Percentiles rank a stretch among this genome's conserved stretches.
Conservation (phyloP, 2,888 invertebrate genomes). For the Mylabris sibirica region DNA sequence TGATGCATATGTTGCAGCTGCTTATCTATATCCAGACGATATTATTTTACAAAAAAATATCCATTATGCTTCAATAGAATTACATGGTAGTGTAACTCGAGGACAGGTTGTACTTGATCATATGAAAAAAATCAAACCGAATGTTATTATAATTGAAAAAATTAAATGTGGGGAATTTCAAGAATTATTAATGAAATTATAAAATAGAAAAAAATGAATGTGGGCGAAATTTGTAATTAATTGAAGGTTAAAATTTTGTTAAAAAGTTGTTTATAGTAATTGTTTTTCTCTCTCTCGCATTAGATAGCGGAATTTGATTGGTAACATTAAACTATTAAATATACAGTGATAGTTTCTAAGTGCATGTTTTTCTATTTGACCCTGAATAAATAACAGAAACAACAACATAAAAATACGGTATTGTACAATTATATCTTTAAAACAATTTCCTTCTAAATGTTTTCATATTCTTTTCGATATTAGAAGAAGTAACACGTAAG, state of each 20-base stretch:
- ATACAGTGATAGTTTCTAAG: not conserved
- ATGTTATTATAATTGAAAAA: constrained; percentile 24
- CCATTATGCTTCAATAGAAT: constrained; percentile 24
- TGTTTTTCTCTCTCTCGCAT: not conserved
- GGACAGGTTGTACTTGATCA: constrained; percentile 26
- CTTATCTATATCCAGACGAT: constrained; percentile 20
- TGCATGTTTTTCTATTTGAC: not conserved
- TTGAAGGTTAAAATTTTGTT: not conserved
- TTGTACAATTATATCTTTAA: not conserved
- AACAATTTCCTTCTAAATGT: not conserved
- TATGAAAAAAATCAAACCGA: constrained; percentile 18
- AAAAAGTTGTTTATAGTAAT: not conserved
- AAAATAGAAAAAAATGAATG: not conserved
- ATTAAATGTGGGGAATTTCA: constrained; percentile 13
- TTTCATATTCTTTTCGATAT: not conserved
- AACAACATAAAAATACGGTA: not conserved
- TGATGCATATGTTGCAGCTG: constrained; percentile 26
- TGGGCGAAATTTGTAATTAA: not conserved
- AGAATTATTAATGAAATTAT: constrained; percentile 17
- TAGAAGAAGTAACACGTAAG: no score
- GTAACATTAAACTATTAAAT: not conserved
- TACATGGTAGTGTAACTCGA: constrained; percentile 24
- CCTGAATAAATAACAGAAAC: not conserved
- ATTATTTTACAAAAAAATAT: constrained; percentile 19
- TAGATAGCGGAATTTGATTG: not conserved